Percentiles rank a stretch among this genome's conserved stretches.
Conservation (phyloP, 2,113 vertebrate genomes). For the Mesembrinibis cayennensis region DNA sequence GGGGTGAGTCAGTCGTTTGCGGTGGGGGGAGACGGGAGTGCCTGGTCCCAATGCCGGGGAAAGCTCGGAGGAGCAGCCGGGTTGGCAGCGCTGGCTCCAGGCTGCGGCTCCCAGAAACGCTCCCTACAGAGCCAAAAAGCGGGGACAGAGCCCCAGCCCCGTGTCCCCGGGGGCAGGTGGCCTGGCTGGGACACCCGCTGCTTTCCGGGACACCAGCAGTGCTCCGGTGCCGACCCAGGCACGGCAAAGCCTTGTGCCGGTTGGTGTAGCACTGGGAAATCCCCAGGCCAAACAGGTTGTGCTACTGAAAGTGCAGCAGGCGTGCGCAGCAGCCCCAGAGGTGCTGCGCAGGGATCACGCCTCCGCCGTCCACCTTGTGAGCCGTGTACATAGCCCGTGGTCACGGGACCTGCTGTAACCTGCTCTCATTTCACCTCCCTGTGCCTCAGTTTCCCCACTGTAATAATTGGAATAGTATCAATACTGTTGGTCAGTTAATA, state of each 20-base stretch:
- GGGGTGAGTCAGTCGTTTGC: slow-evolving; percentile 31
- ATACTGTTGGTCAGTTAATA: fast-evolving
- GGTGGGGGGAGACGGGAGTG: background rate
- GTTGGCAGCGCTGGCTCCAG: background rate
- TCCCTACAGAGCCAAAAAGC: background rate
- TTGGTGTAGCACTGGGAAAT: background rate
- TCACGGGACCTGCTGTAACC: background rate
- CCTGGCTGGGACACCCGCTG: background rate
- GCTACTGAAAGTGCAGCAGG: background rate
- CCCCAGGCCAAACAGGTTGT: background rate
- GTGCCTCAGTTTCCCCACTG: background rate
- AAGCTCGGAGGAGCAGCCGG: background rate
- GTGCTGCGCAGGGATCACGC: background rate
- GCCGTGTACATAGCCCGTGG: background rate
- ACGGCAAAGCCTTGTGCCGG: background rate
- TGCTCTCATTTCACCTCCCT: background rate
- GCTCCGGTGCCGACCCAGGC: fast-evolving
- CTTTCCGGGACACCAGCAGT: fast-evolving
- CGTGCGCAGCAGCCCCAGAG: background rate
- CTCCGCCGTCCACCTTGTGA: background rate
- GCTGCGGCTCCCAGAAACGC: background rate
- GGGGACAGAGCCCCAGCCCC: background rate
- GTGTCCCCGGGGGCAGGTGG: background rate
- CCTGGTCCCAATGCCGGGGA: background rate
- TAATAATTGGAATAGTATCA: background rate